These are phyloP conservation scores for Cetonia aurata DNA, from an alignment of 2,888 invertebrate genomes.

Conservation along the genomic window DNA sequence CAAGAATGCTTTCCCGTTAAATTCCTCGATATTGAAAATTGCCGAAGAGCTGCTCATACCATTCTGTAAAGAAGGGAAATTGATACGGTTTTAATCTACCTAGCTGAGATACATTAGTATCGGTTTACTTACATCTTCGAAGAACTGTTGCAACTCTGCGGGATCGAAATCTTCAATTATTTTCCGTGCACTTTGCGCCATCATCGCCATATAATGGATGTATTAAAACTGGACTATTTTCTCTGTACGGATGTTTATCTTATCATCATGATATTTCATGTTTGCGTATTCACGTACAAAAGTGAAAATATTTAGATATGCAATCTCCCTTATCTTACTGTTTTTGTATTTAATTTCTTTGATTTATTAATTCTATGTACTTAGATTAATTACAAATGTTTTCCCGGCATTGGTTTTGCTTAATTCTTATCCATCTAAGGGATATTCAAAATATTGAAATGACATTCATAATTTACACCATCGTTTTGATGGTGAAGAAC, in stretches of 20 bases:
- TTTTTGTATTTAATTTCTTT: too few relatives aligned
- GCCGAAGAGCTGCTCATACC: not conserved
- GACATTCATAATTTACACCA: too few relatives aligned
- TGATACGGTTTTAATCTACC: not conserved
- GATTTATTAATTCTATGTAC: too few relatives aligned
- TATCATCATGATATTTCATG: not conserved
- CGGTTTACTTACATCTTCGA: constrained; percentile 7
- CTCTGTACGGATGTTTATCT: constrained; percentile 1
- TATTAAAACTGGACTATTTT: not conserved
- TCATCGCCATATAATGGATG: not conserved
- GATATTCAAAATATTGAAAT: too few relatives aligned
- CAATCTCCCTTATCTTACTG: too few relatives aligned
- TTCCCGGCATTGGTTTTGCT: too few relatives aligned
- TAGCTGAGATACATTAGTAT: not conserved
- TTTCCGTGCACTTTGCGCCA: constrained; percentile 15
- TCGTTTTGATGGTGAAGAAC: too few relatives aligned
- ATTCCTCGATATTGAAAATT: not conserved
- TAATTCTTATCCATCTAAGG: too few relatives aligned
- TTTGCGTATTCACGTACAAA: too few relatives aligned
- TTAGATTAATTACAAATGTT: too few relatives aligned
- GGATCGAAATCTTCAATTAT: constrained; percentile 10
- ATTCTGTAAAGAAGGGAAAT: constrained; percentile 5
- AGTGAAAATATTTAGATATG: too few relatives aligned
- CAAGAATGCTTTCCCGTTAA: constrained; percentile 10
- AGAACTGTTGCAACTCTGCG: constrained; percentile 8